phyloP scores from a whole-genome alignment of 1,140 invertebrate species.

The Sarcophaga peregrina region DNA sequence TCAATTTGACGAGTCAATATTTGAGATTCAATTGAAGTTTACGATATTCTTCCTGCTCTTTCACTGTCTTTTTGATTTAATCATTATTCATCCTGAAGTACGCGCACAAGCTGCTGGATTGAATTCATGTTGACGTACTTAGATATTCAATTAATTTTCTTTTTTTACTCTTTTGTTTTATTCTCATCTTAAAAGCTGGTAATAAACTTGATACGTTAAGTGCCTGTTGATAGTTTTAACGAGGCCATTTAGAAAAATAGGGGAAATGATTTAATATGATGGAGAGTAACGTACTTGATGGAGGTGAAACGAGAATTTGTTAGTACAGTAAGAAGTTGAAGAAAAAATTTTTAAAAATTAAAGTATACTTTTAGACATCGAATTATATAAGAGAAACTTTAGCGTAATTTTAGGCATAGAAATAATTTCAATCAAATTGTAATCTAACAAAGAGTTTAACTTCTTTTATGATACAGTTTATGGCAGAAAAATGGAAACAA shows the following conservation, averaged over 20 bases:
- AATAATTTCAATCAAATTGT: no score
- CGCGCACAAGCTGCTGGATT: background rate
- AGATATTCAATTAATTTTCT: background rate
- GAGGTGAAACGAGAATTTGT: no score
- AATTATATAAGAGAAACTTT: background rate
- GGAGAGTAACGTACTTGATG: background rate
- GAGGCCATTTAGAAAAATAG: background rate
- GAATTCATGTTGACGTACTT: background rate
- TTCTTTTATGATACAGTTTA: no score
- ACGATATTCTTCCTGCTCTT: background rate
- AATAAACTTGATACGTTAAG: slow-evolving; percentile 19
- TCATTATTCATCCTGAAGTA: background rate
- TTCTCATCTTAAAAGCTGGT: background rate
- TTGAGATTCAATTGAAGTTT: background rate
- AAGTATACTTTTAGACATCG: slow-evolving; percentile 3
- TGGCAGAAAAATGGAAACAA: no score
- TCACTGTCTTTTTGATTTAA: background rate
- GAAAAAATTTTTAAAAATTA: background rate
- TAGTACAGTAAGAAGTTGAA: no score
- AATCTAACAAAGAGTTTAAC: no score
- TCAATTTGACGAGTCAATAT: slow-evolving; percentile 9
- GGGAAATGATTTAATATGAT: slow-evolving; percentile 1
- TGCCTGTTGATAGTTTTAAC: slow-evolving; percentile 7
- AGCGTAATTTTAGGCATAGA: background rate
- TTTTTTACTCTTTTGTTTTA: background rate